These are phyloP conservation scores for Ectemnius cavifrons DNA, from an alignment of 2,888 invertebrate genomes.

Conservation along the genomic window DNA sequence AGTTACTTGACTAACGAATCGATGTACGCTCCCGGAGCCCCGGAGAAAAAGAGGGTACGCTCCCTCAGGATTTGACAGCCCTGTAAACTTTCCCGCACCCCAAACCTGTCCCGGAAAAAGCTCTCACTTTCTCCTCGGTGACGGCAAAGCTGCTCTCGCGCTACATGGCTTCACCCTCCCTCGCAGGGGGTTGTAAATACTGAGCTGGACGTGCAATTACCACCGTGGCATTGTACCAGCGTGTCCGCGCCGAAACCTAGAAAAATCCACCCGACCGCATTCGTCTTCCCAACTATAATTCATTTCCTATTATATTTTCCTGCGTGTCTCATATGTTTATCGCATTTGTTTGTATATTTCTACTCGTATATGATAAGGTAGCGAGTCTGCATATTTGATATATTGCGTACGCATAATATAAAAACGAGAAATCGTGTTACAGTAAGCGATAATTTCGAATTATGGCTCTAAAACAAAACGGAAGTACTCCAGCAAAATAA, in stretches of 20 bases:
- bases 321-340: too few relatives aligned
- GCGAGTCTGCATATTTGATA: too few relatives aligned
- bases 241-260: neutral
- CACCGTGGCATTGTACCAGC: neutral
- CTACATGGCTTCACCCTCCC: constrained; percentile 4
- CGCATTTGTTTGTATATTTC: too few relatives aligned
- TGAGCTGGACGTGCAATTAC: neutral
- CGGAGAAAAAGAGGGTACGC: constrained; percentile 53
- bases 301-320: too few relatives aligned
- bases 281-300: too few relatives aligned
- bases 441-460: too few relatives aligned
- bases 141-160: constrained; percentile 8
- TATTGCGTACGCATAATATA: too few relatives aligned
- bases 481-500: too few relatives aligned
- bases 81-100: constrained; percentile 56
- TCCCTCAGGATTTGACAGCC: constrained; percentile 52
- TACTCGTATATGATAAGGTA: too few relatives aligned
- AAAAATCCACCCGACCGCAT: neutral
- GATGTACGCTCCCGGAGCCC: constrained; percentile 53
- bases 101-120: constrained; percentile 26
- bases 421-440: too few relatives aligned
- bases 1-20: constrained; percentile 70
- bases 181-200: neutral
- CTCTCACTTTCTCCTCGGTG: constrained; percentile 23
- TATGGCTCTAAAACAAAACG: too few relatives aligned